Evolutionary conservation across 2,113 vertebrate genomes (phyloP).

Genomic region (Neopipo cinnamomea): DNA sequence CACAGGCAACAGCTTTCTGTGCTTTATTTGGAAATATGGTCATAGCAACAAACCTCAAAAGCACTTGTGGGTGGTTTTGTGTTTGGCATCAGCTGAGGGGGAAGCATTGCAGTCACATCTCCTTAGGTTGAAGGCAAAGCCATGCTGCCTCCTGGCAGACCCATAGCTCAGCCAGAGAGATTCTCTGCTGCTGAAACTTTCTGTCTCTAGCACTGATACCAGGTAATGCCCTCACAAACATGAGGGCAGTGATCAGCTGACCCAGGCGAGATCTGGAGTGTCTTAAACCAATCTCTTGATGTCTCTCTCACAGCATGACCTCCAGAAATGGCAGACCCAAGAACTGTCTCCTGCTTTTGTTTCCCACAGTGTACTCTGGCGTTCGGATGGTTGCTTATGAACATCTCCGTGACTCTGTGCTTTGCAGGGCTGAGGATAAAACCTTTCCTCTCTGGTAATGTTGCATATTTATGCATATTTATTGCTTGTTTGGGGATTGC

Average conservation of each 20-base stretch:
- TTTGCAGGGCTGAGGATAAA: slow-evolving; percentile 75
- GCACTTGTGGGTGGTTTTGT: neutral
- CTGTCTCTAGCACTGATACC: neutral
- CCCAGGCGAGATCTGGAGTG: neutral
- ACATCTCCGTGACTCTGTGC: slow-evolving; percentile 80
- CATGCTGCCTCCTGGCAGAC: neutral
- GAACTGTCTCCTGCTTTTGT: neutral
- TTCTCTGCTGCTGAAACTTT: neutral
- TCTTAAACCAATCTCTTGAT: neutral
- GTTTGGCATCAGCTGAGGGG: neutral
- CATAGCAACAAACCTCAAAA: neutral
- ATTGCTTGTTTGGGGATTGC: neutral
- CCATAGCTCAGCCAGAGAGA: neutral
- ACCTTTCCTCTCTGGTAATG: slow-evolving; percentile 84
- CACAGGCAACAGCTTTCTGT: neutral
- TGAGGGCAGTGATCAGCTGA: neutral
- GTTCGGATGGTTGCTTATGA: slow-evolving; percentile 84
- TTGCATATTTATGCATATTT: neutral
- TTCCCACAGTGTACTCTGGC: slow-evolving; percentile 80
- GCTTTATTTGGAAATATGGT: neutral
- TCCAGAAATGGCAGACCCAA: neutral
- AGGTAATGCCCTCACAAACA: fast-evolving
- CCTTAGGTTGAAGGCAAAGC: neutral
- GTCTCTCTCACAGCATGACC: neutral
- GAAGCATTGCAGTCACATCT: neutral